Conservation (phyloP, 2,797 vertebrate genomes). For the Falco columbarius region DNA sequence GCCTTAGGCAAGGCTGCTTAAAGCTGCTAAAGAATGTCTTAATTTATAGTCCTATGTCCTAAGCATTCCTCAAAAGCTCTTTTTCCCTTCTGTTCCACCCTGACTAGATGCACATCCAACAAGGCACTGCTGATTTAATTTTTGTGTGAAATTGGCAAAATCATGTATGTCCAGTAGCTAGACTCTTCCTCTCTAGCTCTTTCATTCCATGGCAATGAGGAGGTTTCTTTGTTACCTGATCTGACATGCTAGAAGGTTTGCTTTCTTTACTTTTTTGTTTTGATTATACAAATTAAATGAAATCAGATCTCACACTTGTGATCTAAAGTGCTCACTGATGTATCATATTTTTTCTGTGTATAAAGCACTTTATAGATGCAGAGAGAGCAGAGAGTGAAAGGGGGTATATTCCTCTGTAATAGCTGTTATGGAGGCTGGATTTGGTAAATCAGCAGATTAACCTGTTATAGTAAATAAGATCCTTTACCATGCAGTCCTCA, state of each 20-base stretch:
- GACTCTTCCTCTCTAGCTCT: neutral
- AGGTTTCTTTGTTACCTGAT: neutral
- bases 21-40: constrained; percentile 19
- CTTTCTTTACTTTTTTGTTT: neutral
- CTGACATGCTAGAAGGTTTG: neutral
- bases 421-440: neutral
- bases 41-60: neutral
- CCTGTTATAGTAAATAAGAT: neutral
- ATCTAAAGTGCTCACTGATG: neutral
- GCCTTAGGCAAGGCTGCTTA: neutral
- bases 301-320: neutral
- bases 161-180: neutral
- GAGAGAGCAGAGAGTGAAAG: neutral
- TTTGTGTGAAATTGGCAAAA: neutral
- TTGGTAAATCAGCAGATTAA: neutral
- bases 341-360: neutral
- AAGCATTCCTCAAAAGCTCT: neutral
- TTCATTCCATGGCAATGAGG: neutral
- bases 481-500: neutral
- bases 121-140: neutral
- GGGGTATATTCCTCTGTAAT: neutral
- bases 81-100: neutral
- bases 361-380: neutral
- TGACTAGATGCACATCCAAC: neutral
- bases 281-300: neutral